Percentiles rank a stretch among this genome's conserved stretches.
Conservation (phyloP, 1,140 invertebrate species). For the Goniozus legneri region DNA sequence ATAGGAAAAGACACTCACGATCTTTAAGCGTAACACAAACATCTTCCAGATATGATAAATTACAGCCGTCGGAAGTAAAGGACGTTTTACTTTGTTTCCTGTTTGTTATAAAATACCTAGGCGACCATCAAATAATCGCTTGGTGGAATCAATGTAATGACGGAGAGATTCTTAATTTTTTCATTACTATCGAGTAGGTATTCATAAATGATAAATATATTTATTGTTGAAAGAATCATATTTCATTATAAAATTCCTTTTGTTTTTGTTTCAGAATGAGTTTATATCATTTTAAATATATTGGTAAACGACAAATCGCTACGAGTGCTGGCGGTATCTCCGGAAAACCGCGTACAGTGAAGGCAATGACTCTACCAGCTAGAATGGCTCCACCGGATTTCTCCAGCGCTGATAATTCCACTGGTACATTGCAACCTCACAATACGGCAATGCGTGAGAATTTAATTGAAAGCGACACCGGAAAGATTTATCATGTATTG, state of each 20-base stretch:
- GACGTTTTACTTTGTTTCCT: slow-evolving; percentile 88
- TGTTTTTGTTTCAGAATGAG: slow-evolving; percentile 63
- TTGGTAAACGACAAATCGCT: slow-evolving; percentile 73
- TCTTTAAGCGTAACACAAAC: slow-evolving; percentile 60
- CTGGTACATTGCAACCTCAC: slow-evolving; percentile 58
- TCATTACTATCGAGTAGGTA: slow-evolving; percentile 76
- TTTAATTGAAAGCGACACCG: slow-evolving; percentile 59
- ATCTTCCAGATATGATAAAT: slow-evolving; percentile 67
- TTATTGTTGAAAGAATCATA: slow-evolving; percentile 4
- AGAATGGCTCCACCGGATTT: slow-evolving; percentile 71
- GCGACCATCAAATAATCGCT: slow-evolving; percentile 81
- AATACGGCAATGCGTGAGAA: slow-evolving; percentile 53
- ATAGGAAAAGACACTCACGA: slow-evolving; percentile 46
- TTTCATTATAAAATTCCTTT: neutral
- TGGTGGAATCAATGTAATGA: slow-evolving; percentile 86
- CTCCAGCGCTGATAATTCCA: slow-evolving; percentile 49
- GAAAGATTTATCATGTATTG: slow-evolving; percentile 63
- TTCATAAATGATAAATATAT: slow-evolving; percentile 21
- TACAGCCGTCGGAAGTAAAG: slow-evolving; percentile 72
- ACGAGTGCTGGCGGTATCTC: slow-evolving; percentile 49
- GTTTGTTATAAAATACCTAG: slow-evolving; percentile 86
- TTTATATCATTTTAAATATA: slow-evolving; percentile 84
- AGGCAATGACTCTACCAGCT: slow-evolving; percentile 74
- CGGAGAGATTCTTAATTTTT: slow-evolving; percentile 73
- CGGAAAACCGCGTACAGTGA: slow-evolving; percentile 56